Evolutionary conservation across 2,113 vertebrate genomes (phyloP).

Genomic region (Sturnus vulgaris): DNA sequence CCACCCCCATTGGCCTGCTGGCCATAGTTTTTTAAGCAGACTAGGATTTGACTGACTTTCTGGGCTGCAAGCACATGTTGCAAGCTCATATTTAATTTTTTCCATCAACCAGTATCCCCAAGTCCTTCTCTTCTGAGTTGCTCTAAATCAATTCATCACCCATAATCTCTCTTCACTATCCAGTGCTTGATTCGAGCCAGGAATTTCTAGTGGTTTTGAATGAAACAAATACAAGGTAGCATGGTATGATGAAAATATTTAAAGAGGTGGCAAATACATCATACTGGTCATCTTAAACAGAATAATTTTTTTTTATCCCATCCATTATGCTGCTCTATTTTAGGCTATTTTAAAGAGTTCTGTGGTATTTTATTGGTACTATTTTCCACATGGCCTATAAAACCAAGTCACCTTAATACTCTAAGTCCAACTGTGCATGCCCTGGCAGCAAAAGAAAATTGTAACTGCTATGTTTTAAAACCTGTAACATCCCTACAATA

Average conservation of each 20-base stretch:
- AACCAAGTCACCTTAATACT: slow-evolving; percentile 39
- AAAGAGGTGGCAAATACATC: neutral
- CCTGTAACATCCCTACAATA: neutral
- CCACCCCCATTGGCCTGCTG: neutral
- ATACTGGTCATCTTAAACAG: neutral
- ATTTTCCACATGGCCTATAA: slow-evolving; percentile 32
- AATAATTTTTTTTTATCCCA: neutral
- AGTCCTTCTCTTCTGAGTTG: neutral
- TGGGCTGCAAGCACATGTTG: neutral
- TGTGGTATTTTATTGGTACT: slow-evolving; percentile 9
- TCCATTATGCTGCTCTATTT: neutral
- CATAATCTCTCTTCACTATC: neutral
- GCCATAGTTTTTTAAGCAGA: neutral
- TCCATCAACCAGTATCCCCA: neutral
- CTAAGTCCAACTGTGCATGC: neutral
- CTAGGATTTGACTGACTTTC: neutral
- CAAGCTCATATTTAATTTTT: neutral
- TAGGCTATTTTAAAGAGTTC: slow-evolving; percentile 13
- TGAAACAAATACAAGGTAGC: neutral
- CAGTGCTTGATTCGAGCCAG: neutral
- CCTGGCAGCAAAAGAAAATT: slow-evolving; percentile 4
- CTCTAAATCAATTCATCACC: neutral
- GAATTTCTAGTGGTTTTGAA: neutral
- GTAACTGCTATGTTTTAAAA: neutral
- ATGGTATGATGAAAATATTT: neutral